phyloP scores from a whole-genome alignment of 2,797 vertebrate genomes.

The Stomatorhinus walkeri region DNA sequence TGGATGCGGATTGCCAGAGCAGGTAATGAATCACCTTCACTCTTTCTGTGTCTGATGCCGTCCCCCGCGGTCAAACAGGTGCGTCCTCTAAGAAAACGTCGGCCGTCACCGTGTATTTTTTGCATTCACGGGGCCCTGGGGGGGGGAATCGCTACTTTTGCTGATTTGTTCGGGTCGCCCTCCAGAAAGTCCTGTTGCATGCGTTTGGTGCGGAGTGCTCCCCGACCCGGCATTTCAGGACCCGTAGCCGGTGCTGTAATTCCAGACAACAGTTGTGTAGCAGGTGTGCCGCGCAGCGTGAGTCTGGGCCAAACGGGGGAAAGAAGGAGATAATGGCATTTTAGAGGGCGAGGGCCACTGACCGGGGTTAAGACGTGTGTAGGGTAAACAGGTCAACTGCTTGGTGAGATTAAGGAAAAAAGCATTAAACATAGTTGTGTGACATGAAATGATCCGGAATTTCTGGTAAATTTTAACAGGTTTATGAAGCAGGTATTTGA shows the following conservation, averaged over 20 bases:
- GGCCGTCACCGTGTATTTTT: not conserved
- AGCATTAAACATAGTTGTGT: not conserved
- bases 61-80: constrained; percentile 17
- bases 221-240: not conserved
- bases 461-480: not conserved
- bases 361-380: not conserved
- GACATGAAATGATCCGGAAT: not conserved
- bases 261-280: constrained; percentile 7
- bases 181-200: not conserved
- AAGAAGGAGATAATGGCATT: not conserved
- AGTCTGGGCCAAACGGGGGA: not conserved
- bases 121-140: not conserved
- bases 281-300: constrained; percentile 3
- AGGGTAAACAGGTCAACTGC: not conserved
- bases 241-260: not conserved
- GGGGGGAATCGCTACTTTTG: constrained; percentile 7
- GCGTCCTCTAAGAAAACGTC: not conserved
- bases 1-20: constrained; percentile 19
- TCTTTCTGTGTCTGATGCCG: not conserved
- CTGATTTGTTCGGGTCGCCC: not conserved
- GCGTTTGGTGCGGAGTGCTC: not conserved
- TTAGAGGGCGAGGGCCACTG: not conserved
- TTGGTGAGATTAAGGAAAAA: not conserved
- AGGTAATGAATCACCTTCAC: constrained; percentile 23
- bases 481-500: not conserved